These are phyloP conservation scores for Lasius fuliginosus DNA, from an alignment of 2,888 invertebrate genomes.

Conservation along the genomic window DNA sequence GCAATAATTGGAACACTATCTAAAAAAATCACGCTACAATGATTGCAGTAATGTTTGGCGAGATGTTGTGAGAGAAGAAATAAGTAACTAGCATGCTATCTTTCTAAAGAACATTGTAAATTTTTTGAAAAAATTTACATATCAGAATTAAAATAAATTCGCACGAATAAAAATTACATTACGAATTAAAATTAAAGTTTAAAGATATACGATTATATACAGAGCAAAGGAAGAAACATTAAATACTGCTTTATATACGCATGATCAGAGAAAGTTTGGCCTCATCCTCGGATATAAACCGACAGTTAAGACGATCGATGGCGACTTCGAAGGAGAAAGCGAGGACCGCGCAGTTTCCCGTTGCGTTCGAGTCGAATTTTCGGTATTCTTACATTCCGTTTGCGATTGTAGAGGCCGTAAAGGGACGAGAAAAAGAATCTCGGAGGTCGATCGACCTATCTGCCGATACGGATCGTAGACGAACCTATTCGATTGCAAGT, in stretches of 20 bases:
- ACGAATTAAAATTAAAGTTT: slow-evolving; percentile 18
- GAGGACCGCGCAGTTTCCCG: neutral
- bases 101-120: neutral
- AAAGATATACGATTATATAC: neutral
- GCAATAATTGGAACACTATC: neutral
- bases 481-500: neutral
- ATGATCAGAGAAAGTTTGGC: slow-evolving; percentile 36
- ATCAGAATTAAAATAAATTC: neutral
- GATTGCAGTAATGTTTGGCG: neutral
- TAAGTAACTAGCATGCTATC: neutral
- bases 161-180: slow-evolving; percentile 8
- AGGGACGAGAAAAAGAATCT: neutral
- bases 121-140: neutral
- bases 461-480: neutral
- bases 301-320: slow-evolving; percentile 18
- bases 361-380: slow-evolving; percentile 3
- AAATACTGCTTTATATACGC: neutral
- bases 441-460: neutral
- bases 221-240: neutral
- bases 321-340: slow-evolving; percentile 42
- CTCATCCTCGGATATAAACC: slow-evolving; percentile 18
- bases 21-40: neutral
- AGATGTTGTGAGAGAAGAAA: neutral
- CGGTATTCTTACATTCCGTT: neutral
- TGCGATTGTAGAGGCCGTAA: neutral